phyloP scores from a whole-genome alignment of 2,888 invertebrate genomes.

The Prenolepis imparis region DNA sequence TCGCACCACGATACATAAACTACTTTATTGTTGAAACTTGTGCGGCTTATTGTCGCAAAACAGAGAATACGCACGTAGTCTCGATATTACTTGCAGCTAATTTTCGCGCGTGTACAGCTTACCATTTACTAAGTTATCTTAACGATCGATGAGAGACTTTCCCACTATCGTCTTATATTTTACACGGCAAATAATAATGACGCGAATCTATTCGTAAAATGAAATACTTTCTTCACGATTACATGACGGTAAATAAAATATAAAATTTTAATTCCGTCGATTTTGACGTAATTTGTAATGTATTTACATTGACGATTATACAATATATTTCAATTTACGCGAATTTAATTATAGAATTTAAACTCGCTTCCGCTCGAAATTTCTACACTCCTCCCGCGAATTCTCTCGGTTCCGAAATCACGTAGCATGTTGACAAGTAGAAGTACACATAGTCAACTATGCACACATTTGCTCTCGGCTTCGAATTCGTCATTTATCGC shows the following conservation, averaged over 20 bases:
- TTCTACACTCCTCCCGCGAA: neutral
- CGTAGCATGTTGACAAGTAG: neutral
- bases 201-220: too few species aligned
- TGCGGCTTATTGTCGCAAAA: constrained; percentile 38
- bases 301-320: neutral
- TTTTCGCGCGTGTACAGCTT: neutral
- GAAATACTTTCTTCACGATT: neutral
- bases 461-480: constrained; percentile 9
- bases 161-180: neutral
- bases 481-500: neutral
- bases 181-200: neutral
- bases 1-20: constrained; percentile 25
- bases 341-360: constrained; percentile 9
- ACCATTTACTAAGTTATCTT: neutral
- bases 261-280: neutral
- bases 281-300: neutral
- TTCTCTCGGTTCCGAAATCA: neutral
- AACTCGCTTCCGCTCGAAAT: neutral
- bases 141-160: neutral
- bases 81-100: neutral
- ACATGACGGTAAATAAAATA: neutral
- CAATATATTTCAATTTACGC: neutral
- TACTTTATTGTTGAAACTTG: constrained; percentile 35
- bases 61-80: neutral
- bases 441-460: neutral